phyloP scores from a whole-genome alignment of 2,113 vertebrate species.

The Dasyprocta punctata region DNA sequence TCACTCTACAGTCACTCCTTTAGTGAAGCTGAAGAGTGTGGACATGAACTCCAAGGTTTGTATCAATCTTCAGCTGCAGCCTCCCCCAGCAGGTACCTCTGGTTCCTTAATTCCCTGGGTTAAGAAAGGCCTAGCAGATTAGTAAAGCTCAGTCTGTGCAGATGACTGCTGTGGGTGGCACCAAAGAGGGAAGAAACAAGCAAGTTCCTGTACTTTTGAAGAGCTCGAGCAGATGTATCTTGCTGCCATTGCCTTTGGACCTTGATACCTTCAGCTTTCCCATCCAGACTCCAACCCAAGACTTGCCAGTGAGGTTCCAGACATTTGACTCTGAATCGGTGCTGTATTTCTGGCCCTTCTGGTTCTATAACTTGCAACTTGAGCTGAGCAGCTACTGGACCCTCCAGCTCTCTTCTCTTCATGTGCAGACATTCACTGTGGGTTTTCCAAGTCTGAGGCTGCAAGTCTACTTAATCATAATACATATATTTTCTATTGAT shows the following conservation, averaged over 20 bases:
- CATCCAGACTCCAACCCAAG: not conserved
- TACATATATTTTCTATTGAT: not conserved
- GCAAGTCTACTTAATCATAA: not conserved
- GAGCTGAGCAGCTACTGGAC: not conserved
- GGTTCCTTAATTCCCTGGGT: not conserved
- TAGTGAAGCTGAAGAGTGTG: not conserved
- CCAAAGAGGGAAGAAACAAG: not conserved
- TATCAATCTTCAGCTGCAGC: not conserved
- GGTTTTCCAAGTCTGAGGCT: too few relatives aligned
- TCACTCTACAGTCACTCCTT: not conserved
- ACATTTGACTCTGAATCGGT: not conserved
- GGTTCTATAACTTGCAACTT: not conserved
- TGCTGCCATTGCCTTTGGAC: not conserved
- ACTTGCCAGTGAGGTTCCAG: not conserved
- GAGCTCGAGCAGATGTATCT: not conserved
- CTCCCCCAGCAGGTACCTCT: not conserved
- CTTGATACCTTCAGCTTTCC: not conserved
- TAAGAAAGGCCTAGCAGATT: not conserved
- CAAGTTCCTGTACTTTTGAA: not conserved
- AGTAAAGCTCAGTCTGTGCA: not conserved
- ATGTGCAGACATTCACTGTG: not conserved
- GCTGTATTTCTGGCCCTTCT: not conserved
- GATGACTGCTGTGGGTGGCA: not conserved
- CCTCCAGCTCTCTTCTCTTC: not conserved
- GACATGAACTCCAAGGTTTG: not conserved